Conservation (phyloP, 2,888 invertebrate genomes). For the Elgonia sp. region DNA sequence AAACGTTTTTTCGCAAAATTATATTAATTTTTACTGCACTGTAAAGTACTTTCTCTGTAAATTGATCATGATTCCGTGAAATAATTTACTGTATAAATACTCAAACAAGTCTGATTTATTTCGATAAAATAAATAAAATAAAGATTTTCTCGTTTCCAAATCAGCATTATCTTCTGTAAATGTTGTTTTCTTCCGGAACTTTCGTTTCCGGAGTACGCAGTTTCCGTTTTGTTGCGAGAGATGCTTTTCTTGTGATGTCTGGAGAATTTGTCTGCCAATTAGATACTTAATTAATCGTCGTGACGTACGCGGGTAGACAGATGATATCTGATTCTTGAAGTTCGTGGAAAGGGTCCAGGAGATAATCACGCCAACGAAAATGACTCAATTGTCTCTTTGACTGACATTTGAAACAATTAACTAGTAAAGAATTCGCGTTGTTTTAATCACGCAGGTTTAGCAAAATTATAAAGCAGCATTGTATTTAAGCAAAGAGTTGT, state of each 20-base stretch:
- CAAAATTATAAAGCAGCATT: not conserved
- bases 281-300: conserved; percentile 54
- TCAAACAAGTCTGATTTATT: conserved; percentile 1
- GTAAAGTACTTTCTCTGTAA: too few relatives aligned
- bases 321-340: conserved; percentile 38
- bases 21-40: too few relatives aligned
- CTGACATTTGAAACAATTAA: conserved; percentile 45
- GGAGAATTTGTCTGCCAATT: conserved; percentile 59
- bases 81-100: conserved; percentile 9
- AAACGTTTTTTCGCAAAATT: too few relatives aligned
- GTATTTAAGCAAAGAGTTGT: not conserved
- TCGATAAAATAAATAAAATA: conserved; percentile 46
- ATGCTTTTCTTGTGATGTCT: conserved; percentile 41
- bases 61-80: conserved; percentile 23
- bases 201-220: conserved; percentile 31
- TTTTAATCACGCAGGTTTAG: conserved; percentile 14
- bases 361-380: conserved; percentile 47
- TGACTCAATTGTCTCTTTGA: conserved; percentile 47
- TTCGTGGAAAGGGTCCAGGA: conserved; percentile 1
- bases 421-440: conserved; percentile 2
- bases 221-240: conserved; percentile 30
- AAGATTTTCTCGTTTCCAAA: conserved; percentile 12
- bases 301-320: conserved; percentile 31
- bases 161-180: conserved; percentile 28
- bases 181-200: conserved; percentile 38